Evolutionary conservation across 1,140 invertebrate genomes (phyloP), one percentile per base, ranked within the genome.

Genomic region (Pantala flavescens): DNA sequence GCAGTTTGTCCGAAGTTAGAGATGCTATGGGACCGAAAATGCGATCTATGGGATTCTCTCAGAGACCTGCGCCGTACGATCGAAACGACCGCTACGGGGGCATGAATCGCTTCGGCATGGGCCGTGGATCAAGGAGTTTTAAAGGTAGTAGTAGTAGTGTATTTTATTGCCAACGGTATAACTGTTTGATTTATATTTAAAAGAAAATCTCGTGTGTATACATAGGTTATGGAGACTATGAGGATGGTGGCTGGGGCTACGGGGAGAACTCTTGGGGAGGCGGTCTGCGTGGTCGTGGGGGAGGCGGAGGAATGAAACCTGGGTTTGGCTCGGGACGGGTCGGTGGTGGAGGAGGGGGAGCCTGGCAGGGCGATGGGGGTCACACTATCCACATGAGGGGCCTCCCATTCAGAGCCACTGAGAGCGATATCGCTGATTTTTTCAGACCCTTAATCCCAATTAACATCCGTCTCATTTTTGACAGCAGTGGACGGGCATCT

Each of bases 321-420:
- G 49, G 49, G 49, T 63, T 63, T 63, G 49, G 49, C 49, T 63
- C 49, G 49, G 49, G 49, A 63, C 49, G 49, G 49, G 84, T 83
- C 77, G 84, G 77, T 43, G 77, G 80, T n/a, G 78, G 82, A 42
- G 81, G 82, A 63, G 82, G 82, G 78, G 81, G 81, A 71, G 80
- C 81, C 71, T 80, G 81, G 5, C 23, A 76, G 49, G 83, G 80
- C 79, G 82, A 82, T 70, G 87, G 84, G 28, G 81, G 87, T 28
- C 90, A 93, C 79, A 89, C 89, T 79, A 91, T 97, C 72, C 94
- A 97, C 81, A 96, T 97, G 94, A 84, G 95, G 78, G 95, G 95
- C 3, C 84, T 98, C 73, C 96, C 96, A 10, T 95, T 93, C 82
- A 88, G 90, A 84, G 92, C 93, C 10, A 88, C 89, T 0, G 90